phyloP scores from a whole-genome alignment of 2,113 vertebrate genomes.

The Acrocephalus kingi region DNA sequence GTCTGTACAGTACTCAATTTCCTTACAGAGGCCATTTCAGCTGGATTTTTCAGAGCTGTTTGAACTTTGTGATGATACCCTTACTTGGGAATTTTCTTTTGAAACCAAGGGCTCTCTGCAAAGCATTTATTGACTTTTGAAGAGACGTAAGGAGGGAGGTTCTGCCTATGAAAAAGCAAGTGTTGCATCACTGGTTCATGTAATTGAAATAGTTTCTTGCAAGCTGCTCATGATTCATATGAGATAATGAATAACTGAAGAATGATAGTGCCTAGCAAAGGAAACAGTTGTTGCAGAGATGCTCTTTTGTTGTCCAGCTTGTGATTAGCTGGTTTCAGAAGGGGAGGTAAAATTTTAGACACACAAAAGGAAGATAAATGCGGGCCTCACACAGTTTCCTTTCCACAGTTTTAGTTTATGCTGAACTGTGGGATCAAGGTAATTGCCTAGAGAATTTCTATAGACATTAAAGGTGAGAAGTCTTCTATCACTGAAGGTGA shows the following conservation, averaged over 20 bases:
- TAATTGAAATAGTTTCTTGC: conserved; percentile 9
- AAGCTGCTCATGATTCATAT: neutral
- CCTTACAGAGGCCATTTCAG: conserved; percentile 2
- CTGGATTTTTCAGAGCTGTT: conserved; percentile 9
- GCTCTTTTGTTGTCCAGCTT: neutral
- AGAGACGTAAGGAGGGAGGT: neutral
- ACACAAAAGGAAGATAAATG: neutral
- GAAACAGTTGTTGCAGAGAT: neutral
- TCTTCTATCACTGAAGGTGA: neutral
- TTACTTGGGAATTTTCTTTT: neutral
- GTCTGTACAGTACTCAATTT: neutral
- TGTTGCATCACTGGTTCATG: neutral
- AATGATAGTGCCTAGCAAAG: neutral
- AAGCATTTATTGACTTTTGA: conserved; percentile 19
- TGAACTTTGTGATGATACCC: neutral
- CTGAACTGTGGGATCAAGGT: neutral
- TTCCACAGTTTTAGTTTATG: neutral
- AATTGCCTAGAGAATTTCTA: neutral
- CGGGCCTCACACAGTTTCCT: neutral
- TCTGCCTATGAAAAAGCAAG: neutral
- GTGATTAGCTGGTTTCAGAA: conserved; percentile 29
- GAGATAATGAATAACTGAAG: conserved; percentile 34
- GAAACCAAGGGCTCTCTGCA: neutral
- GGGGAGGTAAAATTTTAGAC: neutral
- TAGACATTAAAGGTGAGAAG: neutral